Base-by-base conservation (phyloP, 2,113 vertebrate species). In the Procavia capensis region DNA sequence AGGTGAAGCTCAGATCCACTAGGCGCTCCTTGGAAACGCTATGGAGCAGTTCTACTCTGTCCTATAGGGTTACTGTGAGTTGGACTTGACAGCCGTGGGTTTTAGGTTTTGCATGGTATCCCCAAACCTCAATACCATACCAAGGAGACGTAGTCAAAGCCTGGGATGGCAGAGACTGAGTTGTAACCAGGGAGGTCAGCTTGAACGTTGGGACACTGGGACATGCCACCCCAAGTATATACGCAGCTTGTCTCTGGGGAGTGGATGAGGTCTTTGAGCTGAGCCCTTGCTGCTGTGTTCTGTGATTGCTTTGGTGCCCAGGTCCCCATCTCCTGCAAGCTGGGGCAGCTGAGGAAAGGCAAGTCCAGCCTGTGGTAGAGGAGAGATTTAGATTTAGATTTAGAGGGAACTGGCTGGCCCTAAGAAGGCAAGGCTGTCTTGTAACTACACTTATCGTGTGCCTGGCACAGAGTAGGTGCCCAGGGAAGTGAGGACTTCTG, bases 361-460 rank as follows among this genome's bases (percentile, higher is more conserved):
- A 20, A 72, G 43, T 36, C 41, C 34, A 70, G 47, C 43, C 75
- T 57, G 5, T 14, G 59, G 11, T 45, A 20, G 61, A 22, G 7
- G 31, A 3, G n/a, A n/a, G n/a, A n/a, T n/a, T n/a, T n/a, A n/a
- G n/a, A n/a, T n/a, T n/a, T n/a, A n/a, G n/a, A n/a, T 29, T 24
- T 9, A 50, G 47, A 47, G 54, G 63, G 36, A 68, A 10, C 34
- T 16, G 3, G 70, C 9, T 20, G 61, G 19, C 57, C 85, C n/a
- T 20, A 9, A 6, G 31, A 41, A 29, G 39, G 36, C 63, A 47
- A 47, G 16, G 3, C 57, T 20, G 2, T n/a, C 43, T 19, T 6
- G 17, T 6, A 3, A 16, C 4, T 3, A 50, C 9, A 25, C 34
- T 74, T 2, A 5, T 16, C 59, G 13, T 20, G 8, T 2, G 14